phyloP scores from a whole-genome alignment of 1,140 invertebrate genomes.

The Tetragonula clypearis region DNA sequence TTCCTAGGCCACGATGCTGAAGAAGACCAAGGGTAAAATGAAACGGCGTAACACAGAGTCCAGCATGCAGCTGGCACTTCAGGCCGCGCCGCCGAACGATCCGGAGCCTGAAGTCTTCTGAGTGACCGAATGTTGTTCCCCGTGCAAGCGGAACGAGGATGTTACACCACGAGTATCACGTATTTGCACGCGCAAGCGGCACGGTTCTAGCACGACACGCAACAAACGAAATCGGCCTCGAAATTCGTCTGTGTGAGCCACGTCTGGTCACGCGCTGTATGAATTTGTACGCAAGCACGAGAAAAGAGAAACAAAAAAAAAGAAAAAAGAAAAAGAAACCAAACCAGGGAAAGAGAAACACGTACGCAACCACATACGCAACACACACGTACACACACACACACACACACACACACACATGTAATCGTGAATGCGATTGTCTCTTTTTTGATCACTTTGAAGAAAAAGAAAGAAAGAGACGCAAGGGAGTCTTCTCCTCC shows the following conservation, averaged over 20 bases:
- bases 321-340: too few species aligned
- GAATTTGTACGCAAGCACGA: slow-evolving; percentile 66
- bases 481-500: too few species aligned
- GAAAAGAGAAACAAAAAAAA: too few species aligned
- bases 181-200: slow-evolving; percentile 22
- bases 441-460: background rate
- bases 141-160: slow-evolving; percentile 42
- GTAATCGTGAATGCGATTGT: background rate
- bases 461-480: background rate
- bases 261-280: slow-evolving; percentile 40
- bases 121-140: slow-evolving; percentile 41
- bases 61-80: slow-evolving; percentile 86
- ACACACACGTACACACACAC: background rate
- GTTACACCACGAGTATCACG: slow-evolving; percentile 19
- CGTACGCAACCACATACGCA: background rate
- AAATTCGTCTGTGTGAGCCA: slow-evolving; percentile 48
- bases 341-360: background rate
- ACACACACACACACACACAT: background rate
- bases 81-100: slow-evolving; percentile 81
- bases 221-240: slow-evolving; percentile 59
- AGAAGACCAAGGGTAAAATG: slow-evolving; percentile 96
- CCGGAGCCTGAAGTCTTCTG: slow-evolving; percentile 72
- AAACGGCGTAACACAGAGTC: slow-evolving; percentile 96
- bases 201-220: slow-evolving; percentile 40
- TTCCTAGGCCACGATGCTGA: slow-evolving; percentile 92